Conservation (phyloP, 1,140 invertebrate species). For the Microplitis demolitor region DNA sequence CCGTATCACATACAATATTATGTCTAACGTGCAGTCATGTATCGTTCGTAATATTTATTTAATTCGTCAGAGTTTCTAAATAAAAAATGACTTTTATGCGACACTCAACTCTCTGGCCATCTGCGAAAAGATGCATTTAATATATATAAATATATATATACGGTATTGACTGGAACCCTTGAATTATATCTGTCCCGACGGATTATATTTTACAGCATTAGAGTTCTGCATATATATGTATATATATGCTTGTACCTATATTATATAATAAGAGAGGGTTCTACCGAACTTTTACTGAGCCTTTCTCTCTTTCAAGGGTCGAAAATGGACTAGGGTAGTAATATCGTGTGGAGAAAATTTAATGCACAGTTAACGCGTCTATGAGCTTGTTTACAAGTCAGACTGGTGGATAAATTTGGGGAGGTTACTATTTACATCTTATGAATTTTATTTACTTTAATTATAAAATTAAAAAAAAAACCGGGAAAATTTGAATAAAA, state of each 20-base stretch:
- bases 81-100: slow-evolving; percentile 53
- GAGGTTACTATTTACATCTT: not conserved
- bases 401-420: not conserved
- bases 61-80: slow-evolving; percentile 49
- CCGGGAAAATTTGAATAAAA: too few relatives aligned
- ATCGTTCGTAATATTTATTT: slow-evolving; percentile 38
- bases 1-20: not conserved
- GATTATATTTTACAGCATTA: not conserved
- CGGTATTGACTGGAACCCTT: not conserved
- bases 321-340: not conserved
- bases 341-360: slow-evolving; percentile 19
- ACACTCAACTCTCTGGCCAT: slow-evolving; percentile 52
- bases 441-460: not conserved
- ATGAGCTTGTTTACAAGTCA: slow-evolving; percentile 18
- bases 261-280: not conserved
- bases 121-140: slow-evolving; percentile 33
- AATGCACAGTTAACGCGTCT: slow-evolving; percentile 20
- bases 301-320: not conserved
- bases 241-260: too few relatives aligned
- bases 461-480: not conserved
- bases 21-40: slow-evolving; percentile 13
- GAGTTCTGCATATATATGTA: not conserved
- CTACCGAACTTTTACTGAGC: not conserved
- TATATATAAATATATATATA: slow-evolving; percentile 16
- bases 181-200: slow-evolving; percentile 1